Conservation (phyloP, 2,113 vertebrate genomes). For the Hylia prasina region DNA sequence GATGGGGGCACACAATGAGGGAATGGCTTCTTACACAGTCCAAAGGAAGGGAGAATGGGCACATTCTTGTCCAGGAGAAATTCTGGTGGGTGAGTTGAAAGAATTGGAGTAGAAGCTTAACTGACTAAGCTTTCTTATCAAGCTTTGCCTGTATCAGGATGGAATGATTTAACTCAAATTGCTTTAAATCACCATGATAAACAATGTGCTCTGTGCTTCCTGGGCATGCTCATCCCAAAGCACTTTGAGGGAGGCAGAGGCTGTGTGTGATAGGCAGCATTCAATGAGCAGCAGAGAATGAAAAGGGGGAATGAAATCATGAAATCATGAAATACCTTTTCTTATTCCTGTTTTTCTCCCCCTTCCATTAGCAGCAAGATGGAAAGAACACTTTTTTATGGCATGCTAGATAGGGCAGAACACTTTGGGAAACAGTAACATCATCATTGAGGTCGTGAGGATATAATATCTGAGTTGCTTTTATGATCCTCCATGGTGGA, state of each 20-base stretch:
- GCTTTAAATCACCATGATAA: background rate
- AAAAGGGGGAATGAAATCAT: background rate
- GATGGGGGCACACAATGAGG: background rate
- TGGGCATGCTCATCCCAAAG: background rate
- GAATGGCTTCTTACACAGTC: background rate
- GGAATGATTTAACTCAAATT: background rate
- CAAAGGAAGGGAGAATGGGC: background rate
- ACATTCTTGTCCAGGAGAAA: background rate
- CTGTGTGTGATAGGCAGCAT: background rate
- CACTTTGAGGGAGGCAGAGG: background rate
- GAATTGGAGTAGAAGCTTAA: background rate
- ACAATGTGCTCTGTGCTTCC: rapidly evolving
- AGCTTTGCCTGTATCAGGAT: background rate
- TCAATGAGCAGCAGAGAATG: background rate
- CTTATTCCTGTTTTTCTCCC: rapidly evolving
- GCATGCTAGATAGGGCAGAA: background rate
- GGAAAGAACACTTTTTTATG: background rate
- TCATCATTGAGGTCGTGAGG: background rate
- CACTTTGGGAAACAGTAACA: background rate
- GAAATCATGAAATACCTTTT: background rate
- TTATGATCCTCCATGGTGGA: background rate
- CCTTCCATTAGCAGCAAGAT: background rate
- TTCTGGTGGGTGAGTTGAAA: background rate
- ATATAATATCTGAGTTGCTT: conserved; percentile 7
- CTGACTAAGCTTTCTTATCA: background rate